Conservation (phyloP, 35 echinoderm and acorn worm genomes). For the Ophiothrix spiculata region DNA sequence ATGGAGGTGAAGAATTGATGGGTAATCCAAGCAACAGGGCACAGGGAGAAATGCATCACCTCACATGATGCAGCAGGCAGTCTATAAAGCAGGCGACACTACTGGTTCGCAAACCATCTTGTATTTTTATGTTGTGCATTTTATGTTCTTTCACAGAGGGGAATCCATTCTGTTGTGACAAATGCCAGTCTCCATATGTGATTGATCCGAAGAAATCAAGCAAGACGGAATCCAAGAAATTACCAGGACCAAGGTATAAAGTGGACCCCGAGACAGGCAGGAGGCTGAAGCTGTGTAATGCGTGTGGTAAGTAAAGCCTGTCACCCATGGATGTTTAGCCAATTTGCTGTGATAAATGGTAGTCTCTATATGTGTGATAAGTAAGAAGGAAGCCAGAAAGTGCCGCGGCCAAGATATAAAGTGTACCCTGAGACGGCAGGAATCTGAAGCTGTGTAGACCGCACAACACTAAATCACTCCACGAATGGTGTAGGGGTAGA, state of each 20-base stretch:
- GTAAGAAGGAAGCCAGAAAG: too few species aligned
- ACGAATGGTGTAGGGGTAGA: too few species aligned
- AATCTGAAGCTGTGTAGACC: too few species aligned
- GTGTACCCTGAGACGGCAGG: too few species aligned
- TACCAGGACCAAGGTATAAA: conserved; percentile 57
- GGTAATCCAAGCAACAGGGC: too few species aligned
- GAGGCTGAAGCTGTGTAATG: conserved; percentile 81
- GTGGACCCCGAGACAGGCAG: conserved; percentile 69
- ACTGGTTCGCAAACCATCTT: not conserved
- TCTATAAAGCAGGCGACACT: too few species aligned
- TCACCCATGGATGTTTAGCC: not conserved
- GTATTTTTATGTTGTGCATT: not conserved
- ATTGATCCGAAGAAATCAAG: conserved; percentile 43
- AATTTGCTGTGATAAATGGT: not conserved
- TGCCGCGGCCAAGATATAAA: too few species aligned
- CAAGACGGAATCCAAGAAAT: conserved; percentile 17
- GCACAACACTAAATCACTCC: too few species aligned
- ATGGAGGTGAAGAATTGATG: too few species aligned
- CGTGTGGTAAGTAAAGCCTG: conserved; percentile 91
- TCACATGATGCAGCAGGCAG: too few species aligned
- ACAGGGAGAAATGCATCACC: too few species aligned
- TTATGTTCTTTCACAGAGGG: conserved; percentile 19
- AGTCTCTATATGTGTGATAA: not conserved
- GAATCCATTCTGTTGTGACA: conserved; percentile 70
- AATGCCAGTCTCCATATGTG: conserved; percentile 50